Base-by-base conservation (phyloP, 2,888 invertebrate genomes). In the Alsophila aescularia region DNA sequence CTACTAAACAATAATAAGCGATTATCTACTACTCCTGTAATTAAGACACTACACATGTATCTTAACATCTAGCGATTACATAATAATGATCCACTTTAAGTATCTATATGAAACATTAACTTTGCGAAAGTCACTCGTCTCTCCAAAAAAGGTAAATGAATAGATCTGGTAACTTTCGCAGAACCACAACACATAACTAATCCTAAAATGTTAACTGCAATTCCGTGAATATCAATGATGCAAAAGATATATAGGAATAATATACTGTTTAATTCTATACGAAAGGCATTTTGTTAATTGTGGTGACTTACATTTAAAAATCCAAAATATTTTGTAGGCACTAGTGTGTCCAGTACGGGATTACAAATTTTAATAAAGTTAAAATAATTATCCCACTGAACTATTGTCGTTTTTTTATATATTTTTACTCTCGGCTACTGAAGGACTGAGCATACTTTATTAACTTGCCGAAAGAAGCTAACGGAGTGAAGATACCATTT, bases 41-140 rank as follows among this genome's bases (percentile, higher is more conserved):
- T 72, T 73, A 75, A 80, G 73, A 81, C 80, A 79, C 80, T 79
- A 75, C 81, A 83, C 70, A 77, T 73, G 70, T 24, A 24, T 65
- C 71, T 74, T 76, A 74, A 66, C 45, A 61, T 47, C 67, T 72
- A 77, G 52, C 55, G 69, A 66, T 71, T 72, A 77, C 62, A 64
- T 8, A 24, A 24, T 50, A 57, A 12, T 40, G 16, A 45, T 52
- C 34, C n/a, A 37, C 27, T 42, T 47, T 66, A 44, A 40, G 51
- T 58, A n/a, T n/a, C n/a, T n/a, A 63, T 42, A 40, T 64, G 64
- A 62, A 70, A 81, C 75, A 78, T 77, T 68, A 54, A 79, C 57
- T 48, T 55, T 60, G 72, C 60, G 67, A 70, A 67, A 61, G 50
- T 59, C 54, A 74, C 69, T 67, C 60, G 50, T 45, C 56, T 44